Evolutionary conservation across 2,888 invertebrate genomes (phyloP).

Genomic region (Nyleta sp.): DNA sequence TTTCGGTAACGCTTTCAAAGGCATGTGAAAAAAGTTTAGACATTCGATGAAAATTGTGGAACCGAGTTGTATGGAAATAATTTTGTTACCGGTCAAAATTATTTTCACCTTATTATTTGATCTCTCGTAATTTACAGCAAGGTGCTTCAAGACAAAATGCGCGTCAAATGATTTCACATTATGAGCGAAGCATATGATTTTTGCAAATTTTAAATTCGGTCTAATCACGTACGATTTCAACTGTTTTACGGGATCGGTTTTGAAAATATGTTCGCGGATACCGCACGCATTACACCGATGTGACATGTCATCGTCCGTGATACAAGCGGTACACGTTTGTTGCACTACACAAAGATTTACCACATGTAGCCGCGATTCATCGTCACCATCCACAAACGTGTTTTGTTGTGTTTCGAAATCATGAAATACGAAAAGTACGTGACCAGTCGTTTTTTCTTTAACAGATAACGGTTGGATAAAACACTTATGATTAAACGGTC

Average conservation of each 20-base stretch:
- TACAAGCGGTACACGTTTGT: background rate
- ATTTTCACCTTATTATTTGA: constrained; percentile 16
- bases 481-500: background rate
- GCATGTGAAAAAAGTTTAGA: constrained; percentile 70
- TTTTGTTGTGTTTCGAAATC: background rate
- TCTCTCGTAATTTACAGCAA: background rate
- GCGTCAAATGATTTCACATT: background rate
- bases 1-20: constrained; percentile 67
- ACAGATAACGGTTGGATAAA: background rate
- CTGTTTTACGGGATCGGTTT: background rate
- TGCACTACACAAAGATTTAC: background rate
- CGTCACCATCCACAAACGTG: background rate
- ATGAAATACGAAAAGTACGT: background rate
- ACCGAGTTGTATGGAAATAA: constrained; percentile 52
- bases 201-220: background rate
- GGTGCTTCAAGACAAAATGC: background rate
- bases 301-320: background rate
- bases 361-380: background rate
- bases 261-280: background rate
- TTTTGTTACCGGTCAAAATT: constrained; percentile 67
- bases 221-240: background rate
- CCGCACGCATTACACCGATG: background rate
- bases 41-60: constrained; percentile 60
- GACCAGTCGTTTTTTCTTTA: too few relatives aligned
- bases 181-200: background rate